phyloP scores from a whole-genome alignment of 2,888 invertebrate species.

The Thumatha senex region DNA sequence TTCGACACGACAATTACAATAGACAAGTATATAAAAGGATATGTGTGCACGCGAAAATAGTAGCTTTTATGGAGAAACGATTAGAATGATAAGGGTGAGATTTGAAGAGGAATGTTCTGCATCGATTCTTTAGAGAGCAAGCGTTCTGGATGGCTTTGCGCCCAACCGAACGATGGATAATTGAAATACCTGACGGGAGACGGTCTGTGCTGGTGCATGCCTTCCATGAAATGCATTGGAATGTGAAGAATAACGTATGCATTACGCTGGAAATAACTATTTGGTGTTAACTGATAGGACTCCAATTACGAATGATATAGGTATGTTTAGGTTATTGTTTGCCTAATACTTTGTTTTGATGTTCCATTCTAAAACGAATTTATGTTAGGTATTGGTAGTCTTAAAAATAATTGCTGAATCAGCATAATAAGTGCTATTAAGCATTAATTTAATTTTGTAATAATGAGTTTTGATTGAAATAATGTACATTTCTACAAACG shows the following conservation, averaged over 20 bases:
- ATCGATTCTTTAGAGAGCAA: constrained; percentile 53
- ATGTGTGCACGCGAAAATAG: constrained; percentile 31
- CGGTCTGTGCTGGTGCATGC: constrained; percentile 20
- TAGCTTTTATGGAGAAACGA: constrained; percentile 34
- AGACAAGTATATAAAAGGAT: constrained; percentile 8
- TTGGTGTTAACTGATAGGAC: background rate
- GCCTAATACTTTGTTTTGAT: background rate
- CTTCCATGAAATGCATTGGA: constrained; percentile 33
- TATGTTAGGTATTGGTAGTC: background rate
- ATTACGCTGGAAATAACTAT: constrained; percentile 21
- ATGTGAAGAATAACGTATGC: constrained; percentile 47
- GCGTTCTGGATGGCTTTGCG: constrained; percentile 38
- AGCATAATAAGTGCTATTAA: no score
- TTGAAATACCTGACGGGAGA: constrained; percentile 61
- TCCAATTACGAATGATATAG: background rate
- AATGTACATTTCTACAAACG: no score
- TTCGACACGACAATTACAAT: background rate
- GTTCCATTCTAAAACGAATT: no score
- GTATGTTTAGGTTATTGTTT: background rate
- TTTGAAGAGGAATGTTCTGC: constrained; percentile 54
- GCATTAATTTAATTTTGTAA: no score
- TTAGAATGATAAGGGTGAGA: constrained; percentile 51
- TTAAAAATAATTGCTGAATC: no score
- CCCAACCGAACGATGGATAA: constrained; percentile 51
- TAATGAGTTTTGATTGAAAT: no score